These are phyloP conservation scores for Philypnodon macrostomus DNA, from an alignment of 2,797 vertebrate species.

Conservation along the genomic window DNA sequence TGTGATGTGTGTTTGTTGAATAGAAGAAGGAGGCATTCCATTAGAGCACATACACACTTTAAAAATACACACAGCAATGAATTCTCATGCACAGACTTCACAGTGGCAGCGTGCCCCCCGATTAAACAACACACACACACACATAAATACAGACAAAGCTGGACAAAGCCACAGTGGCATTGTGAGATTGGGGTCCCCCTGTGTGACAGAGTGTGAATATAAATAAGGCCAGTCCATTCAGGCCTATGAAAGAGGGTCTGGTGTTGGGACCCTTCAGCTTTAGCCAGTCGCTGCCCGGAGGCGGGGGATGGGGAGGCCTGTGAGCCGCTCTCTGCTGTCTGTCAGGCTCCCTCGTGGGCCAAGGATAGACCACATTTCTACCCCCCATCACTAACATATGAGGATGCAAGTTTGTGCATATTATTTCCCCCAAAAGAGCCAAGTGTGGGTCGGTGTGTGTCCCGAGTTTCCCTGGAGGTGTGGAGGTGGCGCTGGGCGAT, in stretches of 20 bases:
- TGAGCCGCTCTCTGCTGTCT: conserved; percentile 44
- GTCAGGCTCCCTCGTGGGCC: conserved; percentile 51
- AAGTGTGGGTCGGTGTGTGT: conserved; percentile 22
- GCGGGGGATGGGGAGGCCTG: conserved; percentile 52
- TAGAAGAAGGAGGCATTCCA: conserved; percentile 64
- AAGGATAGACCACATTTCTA: conserved; percentile 42
- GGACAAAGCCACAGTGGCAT: conserved; percentile 78
- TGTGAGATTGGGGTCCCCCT: conserved; percentile 79
- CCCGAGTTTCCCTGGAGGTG: conserved; percentile 52
- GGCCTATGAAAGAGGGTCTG: conserved; percentile 76
- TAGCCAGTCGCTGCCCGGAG: conserved; percentile 58
- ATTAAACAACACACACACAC: conserved; percentile 66
- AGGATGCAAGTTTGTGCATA: conserved; percentile 29
- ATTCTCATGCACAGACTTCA: conserved; percentile 67
- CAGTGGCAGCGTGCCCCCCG: conserved; percentile 60
- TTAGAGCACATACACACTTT: conserved; percentile 51
- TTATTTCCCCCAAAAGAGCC: conserved; percentile 11
- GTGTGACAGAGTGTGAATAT: conserved; percentile 79
- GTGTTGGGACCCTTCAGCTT: conserved; percentile 72
- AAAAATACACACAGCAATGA: conserved; percentile 55
- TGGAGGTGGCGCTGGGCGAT: conserved; percentile 67
- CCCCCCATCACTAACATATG: conserved; percentile 45
- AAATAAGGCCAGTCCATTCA: conserved; percentile 82
- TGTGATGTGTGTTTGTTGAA: conserved; percentile 62
- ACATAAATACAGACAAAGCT: conserved; percentile 71